Evolutionary conservation across 2,797 vertebrate genomes (phyloP).

Genomic region (Antrozous pallidus): DNA sequence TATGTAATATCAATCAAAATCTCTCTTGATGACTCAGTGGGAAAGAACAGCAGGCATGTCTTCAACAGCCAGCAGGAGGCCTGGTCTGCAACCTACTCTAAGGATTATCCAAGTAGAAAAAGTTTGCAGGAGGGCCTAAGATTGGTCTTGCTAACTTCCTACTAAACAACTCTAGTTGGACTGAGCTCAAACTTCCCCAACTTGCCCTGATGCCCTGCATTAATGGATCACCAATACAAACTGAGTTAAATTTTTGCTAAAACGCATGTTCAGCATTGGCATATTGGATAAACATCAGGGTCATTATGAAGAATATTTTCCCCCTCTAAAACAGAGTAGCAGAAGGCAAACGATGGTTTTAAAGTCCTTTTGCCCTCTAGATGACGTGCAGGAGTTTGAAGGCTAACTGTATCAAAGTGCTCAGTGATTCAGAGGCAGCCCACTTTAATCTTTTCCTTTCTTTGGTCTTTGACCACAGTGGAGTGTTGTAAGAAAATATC

Average conservation of each 20-base stretch:
- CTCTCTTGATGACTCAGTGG: slow-evolving; percentile 55
- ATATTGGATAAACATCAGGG: neutral
- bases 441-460: neutral
- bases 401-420: neutral
- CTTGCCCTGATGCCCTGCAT: neutral
- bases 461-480: neutral
- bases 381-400: neutral
- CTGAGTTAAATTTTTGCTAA: neutral
- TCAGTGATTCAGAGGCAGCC: neutral
- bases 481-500: neutral
- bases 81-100: neutral
- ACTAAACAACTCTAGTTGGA: neutral
- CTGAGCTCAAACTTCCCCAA: neutral
- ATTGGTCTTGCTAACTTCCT: neutral
- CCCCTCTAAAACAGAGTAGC: neutral
- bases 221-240: neutral
- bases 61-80: slow-evolving; percentile 47
- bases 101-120: neutral
- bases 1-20: slow-evolving; percentile 63
- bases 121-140: neutral
- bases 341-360: neutral
- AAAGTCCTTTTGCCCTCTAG: neutral
- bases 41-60: slow-evolving; percentile 50
- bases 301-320: neutral
- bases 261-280: neutral